These are phyloP conservation scores for Remorina albescens DNA, from an alignment of 2,797 vertebrate species.

Conservation along the genomic window DNA sequence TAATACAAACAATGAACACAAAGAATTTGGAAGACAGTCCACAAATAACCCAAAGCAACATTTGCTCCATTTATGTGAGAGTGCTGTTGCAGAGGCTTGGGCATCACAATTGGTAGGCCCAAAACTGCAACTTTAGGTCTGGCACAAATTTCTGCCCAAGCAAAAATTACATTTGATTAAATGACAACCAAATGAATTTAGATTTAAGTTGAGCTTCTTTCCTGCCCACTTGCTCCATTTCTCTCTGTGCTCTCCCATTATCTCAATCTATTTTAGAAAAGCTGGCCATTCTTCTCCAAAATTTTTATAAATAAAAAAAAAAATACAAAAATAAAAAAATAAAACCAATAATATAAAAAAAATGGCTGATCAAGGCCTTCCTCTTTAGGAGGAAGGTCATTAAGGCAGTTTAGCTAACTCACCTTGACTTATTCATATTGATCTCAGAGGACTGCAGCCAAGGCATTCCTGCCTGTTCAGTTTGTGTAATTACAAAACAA, in stretches of 20 bases:
- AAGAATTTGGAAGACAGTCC: slow-evolving; percentile 34
- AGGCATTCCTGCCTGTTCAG: not conserved
- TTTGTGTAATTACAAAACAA: slow-evolving; percentile 7
- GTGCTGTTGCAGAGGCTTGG: slow-evolving; percentile 5
- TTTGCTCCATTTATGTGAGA: slow-evolving; percentile 11
- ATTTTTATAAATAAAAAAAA: slow-evolving; percentile 19
- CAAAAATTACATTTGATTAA: slow-evolving; percentile 12
- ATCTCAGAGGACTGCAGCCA: not conserved
- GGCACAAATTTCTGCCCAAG: slow-evolving; percentile 19
- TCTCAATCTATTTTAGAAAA: slow-evolving; percentile 31
- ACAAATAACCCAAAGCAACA: slow-evolving; percentile 69
- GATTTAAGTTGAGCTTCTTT: slow-evolving; percentile 16
- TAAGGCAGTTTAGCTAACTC: not conserved
- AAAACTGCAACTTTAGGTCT: slow-evolving; percentile 8
- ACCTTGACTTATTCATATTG: not conserved
- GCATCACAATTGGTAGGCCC: slow-evolving; percentile 13
- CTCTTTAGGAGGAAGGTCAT: not conserved
- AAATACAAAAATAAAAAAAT: too few species aligned
- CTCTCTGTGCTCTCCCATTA: slow-evolving; percentile 17
- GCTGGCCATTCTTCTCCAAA: slow-evolving; percentile 21
- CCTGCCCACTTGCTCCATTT: not conserved
- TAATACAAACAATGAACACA: slow-evolving; percentile 39
- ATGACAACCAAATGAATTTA: slow-evolving; percentile 4
- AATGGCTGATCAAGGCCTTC: not conserved
- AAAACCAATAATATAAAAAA: slow-evolving; percentile 3